phyloP scores from a whole-genome alignment of 2,888 invertebrate species.

The Eristalinus sepulchralis region DNA sequence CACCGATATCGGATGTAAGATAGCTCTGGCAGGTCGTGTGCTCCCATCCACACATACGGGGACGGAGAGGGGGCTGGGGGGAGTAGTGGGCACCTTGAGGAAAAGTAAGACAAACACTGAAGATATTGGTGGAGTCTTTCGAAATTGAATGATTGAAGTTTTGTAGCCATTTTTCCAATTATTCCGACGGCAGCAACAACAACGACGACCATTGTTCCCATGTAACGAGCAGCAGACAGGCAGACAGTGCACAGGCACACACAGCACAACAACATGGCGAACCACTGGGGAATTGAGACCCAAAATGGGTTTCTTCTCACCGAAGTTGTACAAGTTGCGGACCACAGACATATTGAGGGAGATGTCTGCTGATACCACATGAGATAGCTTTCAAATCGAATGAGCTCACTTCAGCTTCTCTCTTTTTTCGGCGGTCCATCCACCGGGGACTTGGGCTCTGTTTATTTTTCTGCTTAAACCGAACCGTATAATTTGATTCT shows the following conservation, averaged over 20 bases:
- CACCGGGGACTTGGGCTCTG: conserved; percentile 9
- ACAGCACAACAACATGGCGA: conserved; percentile 7
- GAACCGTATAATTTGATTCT: conserved; percentile 52
- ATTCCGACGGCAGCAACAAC: conserved; percentile 18
- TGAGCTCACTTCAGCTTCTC: not conserved
- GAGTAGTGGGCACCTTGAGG: not conserved
- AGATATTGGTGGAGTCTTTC: conserved; percentile 26
- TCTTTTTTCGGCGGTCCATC: not conserved
- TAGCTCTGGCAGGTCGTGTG: not conserved
- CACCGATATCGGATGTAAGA: not conserved
- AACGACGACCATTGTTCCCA: conserved; percentile 9
- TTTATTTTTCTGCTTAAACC: conserved; percentile 30
- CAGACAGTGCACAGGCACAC: not conserved
- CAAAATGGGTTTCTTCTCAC: conserved; percentile 40
- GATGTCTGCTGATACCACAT: conserved; percentile 13
- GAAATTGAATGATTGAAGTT: conserved; percentile 62
- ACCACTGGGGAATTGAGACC: conserved; percentile 46
- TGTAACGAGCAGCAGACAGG: conserved; percentile 10
- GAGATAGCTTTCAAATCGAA: conserved; percentile 18
- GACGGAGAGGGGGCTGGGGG: not conserved
- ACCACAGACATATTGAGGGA: not conserved
- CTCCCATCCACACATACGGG: conserved; percentile 4
- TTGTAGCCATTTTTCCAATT: conserved; percentile 63
- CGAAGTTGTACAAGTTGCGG: conserved; percentile 28
- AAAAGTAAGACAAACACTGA: conserved; percentile 10